phyloP scores from a whole-genome alignment of 2,113 vertebrate species.

The Capreolus pygargus region DNA sequence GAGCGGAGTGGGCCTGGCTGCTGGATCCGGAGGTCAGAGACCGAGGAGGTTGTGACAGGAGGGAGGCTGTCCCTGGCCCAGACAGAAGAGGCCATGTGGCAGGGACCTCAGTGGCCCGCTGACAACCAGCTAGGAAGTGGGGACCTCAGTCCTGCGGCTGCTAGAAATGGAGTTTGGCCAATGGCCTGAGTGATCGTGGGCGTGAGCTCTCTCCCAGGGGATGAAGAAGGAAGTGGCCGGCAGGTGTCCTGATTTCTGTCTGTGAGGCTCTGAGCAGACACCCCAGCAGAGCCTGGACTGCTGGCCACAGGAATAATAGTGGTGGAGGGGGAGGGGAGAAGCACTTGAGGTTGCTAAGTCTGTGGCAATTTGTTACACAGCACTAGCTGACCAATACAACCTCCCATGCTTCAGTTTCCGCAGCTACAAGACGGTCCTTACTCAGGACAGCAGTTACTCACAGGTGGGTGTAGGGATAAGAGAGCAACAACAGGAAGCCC shows the following conservation, averaged over 20 bases:
- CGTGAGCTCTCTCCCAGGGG: fast-evolving
- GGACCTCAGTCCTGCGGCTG: not conserved
- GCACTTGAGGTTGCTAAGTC: not conserved
- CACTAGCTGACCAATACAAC: not conserved
- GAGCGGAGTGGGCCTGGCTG: fast-evolving
- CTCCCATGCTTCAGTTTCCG: not conserved
- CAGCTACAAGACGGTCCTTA: not conserved
- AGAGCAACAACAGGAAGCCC: not conserved
- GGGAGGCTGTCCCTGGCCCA: not conserved
- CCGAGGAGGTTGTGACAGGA: fast-evolving
- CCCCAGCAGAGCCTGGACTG: not conserved
- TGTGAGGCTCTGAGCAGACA: not conserved
- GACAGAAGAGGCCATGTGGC: not conserved
- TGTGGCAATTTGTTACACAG: not conserved
- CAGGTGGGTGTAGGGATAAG: not conserved
- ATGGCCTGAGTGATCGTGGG: not conserved
- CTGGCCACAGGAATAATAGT: not conserved
- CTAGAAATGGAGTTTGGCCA: too few species aligned
- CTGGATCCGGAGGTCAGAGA: not conserved
- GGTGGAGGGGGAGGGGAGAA: not conserved
- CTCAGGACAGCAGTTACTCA: not conserved
- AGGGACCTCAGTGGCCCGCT: not conserved
- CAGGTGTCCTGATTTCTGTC: not conserved
- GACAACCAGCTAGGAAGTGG: fast-evolving
- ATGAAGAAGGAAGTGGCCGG: fast-evolving